These are phyloP conservation scores for Rhabdomys dilectus DNA, from an alignment of 2,113 vertebrate species.

Conservation along the genomic window DNA sequence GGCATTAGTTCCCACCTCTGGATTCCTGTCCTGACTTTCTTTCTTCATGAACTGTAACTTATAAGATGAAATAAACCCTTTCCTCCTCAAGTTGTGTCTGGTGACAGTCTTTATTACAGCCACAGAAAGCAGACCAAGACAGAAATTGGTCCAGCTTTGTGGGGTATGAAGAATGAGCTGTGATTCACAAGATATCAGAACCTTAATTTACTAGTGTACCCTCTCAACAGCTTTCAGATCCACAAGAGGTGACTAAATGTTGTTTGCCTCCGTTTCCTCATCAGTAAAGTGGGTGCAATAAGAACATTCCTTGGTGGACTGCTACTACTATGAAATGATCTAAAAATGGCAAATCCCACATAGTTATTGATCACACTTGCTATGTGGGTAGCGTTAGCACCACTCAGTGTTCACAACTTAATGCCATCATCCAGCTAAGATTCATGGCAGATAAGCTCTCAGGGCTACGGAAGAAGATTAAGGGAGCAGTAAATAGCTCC, in stretches of 20 bases:
- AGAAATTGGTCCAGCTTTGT: not conserved
- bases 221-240: not conserved
- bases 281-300: not conserved
- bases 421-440: not conserved
- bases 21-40: not conserved
- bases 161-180: not conserved
- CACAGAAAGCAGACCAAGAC: not conserved
- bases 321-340: not conserved
- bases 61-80: not conserved
- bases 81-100: not conserved
- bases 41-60: not conserved
- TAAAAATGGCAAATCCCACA: not conserved
- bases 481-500: not conserved
- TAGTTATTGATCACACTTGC: not conserved
- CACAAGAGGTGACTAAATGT: not conserved
- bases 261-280: not conserved
- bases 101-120: too few species aligned
- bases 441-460: not conserved
- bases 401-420: not conserved
- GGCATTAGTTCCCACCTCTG: not conserved
- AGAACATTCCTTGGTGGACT: not conserved
- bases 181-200: not conserved
- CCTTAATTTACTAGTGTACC: not conserved
- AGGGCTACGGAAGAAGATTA: not conserved
- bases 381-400: not conserved